Evolutionary conservation across 2,113 vertebrate species (phyloP).

Genomic region (Antigone vipio): DNA sequence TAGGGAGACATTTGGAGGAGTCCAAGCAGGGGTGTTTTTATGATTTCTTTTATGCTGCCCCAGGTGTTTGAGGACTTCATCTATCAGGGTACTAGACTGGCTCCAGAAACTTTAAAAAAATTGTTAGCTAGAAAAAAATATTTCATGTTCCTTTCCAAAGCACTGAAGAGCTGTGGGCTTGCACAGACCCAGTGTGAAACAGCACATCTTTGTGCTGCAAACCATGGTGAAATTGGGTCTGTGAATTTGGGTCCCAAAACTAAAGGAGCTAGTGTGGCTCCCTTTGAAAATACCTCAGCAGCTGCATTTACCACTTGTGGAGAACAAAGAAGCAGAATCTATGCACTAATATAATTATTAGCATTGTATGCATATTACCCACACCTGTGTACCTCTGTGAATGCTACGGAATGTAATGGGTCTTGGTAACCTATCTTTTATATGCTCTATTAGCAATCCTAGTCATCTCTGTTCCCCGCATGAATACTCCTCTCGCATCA

Average conservation of each 20-base stretch:
- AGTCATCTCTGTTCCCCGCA: background rate
- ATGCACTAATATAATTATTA: background rate
- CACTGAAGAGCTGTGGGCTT: background rate
- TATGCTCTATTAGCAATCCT: background rate
- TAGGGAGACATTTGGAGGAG: background rate
- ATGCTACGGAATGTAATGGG: fast-evolving
- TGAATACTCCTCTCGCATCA: background rate
- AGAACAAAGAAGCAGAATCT: background rate
- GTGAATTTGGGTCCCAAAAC: background rate
- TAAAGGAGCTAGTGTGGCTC: background rate
- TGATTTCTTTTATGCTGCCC: background rate
- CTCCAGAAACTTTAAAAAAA: background rate
- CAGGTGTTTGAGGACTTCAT: background rate
- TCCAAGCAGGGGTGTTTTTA: background rate
- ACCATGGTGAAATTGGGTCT: background rate
- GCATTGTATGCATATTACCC: background rate
- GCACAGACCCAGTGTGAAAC: background rate
- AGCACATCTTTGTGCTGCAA: background rate
- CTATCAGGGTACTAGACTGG: background rate
- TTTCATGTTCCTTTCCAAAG: background rate
- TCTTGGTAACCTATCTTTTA: background rate
- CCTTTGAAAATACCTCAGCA: background rate
- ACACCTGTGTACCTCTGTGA: background rate
- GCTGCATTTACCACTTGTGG: background rate
- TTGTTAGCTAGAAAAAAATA: background rate